phyloP scores from a whole-genome alignment of 2,113 vertebrate genomes.

The Theristicus caerulescens region DNA sequence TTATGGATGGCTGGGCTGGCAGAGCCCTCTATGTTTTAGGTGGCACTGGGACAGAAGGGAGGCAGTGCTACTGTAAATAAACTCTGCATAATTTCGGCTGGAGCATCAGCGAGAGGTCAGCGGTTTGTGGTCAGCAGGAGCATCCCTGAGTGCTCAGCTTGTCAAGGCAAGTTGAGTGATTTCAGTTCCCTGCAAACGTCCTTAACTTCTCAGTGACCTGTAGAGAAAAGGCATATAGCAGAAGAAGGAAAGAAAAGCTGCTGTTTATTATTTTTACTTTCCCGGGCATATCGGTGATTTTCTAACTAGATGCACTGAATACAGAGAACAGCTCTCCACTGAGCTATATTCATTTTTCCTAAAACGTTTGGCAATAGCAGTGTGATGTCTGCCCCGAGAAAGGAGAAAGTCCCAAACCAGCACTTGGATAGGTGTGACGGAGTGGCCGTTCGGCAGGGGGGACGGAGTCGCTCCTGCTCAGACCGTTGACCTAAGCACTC shows the following conservation, averaged over 20 bases:
- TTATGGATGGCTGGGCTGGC: neutral
- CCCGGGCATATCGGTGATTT: neutral
- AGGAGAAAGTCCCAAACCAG: neutral
- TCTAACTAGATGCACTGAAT: neutral
- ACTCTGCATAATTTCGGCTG: neutral
- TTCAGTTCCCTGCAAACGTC: neutral
- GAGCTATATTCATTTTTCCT: neutral
- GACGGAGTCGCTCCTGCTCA: neutral
- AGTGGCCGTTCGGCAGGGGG: neutral
- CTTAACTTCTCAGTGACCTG: neutral
- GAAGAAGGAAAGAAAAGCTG: neutral
- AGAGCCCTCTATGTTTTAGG: neutral
- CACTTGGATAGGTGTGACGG: accelerated
- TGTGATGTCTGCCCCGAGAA: neutral
- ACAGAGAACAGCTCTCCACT: neutral
- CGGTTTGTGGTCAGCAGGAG: neutral
- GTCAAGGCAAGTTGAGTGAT: neutral
- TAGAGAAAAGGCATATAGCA: neutral
- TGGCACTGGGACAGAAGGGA: neutral
- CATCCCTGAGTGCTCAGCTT: neutral
- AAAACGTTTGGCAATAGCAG: neutral
- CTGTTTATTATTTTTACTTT: neutral
- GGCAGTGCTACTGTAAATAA: neutral
- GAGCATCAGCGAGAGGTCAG: neutral
- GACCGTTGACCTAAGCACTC: neutral